These are phyloP conservation scores for Poecilia velifera DNA, from an alignment of 2,797 vertebrate species.

Conservation along the genomic window DNA sequence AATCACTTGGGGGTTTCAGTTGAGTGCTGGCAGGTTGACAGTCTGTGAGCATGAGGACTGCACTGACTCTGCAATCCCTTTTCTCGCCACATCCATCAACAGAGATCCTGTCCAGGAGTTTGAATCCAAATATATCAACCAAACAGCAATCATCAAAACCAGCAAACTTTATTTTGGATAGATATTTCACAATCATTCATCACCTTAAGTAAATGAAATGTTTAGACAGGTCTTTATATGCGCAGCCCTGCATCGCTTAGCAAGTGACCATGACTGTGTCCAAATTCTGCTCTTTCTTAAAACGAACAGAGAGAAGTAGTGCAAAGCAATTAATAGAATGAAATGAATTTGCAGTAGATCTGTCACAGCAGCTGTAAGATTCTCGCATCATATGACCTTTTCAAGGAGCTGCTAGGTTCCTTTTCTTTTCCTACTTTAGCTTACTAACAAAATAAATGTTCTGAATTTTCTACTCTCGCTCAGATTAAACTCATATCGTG, in stretches of 20 bases:
- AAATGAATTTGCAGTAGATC: constrained; percentile 56
- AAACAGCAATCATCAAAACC: constrained; percentile 23
- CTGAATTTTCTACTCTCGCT: neutral
- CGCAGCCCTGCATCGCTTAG: constrained; percentile 4
- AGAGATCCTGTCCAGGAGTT: constrained; percentile 18
- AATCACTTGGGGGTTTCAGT: constrained; percentile 55
- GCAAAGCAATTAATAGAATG: constrained; percentile 37
- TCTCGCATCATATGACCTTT: constrained; percentile 55
- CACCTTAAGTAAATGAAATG: constrained; percentile 2
- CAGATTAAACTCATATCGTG: neutral
- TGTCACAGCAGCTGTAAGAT: constrained; percentile 53
- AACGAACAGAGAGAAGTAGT: constrained; percentile 28
- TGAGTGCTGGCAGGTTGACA: constrained; percentile 63
- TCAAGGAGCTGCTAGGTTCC: constrained; percentile 48
- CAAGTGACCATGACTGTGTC: constrained; percentile 15
- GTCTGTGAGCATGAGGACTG: constrained; percentile 28
- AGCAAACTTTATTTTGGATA: constrained; percentile 6
- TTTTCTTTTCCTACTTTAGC: constrained; percentile 27
- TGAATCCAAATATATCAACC: constrained; percentile 23
- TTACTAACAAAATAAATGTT: constrained; percentile 37
- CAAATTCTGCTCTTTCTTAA: constrained; percentile 29
- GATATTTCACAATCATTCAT: constrained; percentile 19
- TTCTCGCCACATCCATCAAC: constrained; percentile 48
- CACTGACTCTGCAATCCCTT: constrained; percentile 32
- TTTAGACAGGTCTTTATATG: constrained; percentile 21